Evolutionary conservation across 35 echinoderm and acorn worm species (phyloP), one percentile per base, ranked within the genome.

Genomic region (Anneissia japonica): DNA sequence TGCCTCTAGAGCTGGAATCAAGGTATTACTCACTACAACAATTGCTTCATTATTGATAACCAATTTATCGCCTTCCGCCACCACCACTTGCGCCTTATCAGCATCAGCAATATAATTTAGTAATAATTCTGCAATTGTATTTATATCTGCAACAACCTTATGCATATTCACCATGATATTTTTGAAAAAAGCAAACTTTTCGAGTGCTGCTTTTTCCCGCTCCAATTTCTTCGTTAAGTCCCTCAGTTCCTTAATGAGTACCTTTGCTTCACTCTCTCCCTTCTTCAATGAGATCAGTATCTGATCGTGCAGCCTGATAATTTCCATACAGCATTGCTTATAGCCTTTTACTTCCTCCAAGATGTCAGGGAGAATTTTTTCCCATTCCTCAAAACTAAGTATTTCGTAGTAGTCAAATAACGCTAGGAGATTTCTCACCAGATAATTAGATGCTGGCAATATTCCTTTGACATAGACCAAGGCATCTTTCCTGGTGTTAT

Each of bases 1-100:
- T 37, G 83, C 46, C 7, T 51, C 34, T 19, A 85, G 30, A 17
- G 83, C 83, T 34, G 83, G 83, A n/a, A 85, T 85, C 64, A 85
- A 30, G 19, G 83, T 74, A 0, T 85, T n/a, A 34, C 55, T 39
- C 11, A 85, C 83, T 9, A 73, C 64, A 4, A 85, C 19, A 36
- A 39, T 38, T 4, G 83, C 19, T 38, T 51, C 17, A 30, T 85
- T 31, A 30, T 74, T 35, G 23, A 85, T 74, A 17, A 4, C n/a
- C 4, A 34, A 13, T 39, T 85, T 33, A 19, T 17, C 9, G 9
- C 32, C 19, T 32, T 74, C 21, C 31, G 56, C 83, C 30, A 75
- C 83, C 32, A 73, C 83, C 36, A 74, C 45, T n/a, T n/a, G n/a
- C 7, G 83, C 55, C 29, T 28, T 16, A 75, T n/a, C 83, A 4